Base-by-base conservation (phyloP, 2,113 vertebrate species). In the Condylura cristata region DNA sequence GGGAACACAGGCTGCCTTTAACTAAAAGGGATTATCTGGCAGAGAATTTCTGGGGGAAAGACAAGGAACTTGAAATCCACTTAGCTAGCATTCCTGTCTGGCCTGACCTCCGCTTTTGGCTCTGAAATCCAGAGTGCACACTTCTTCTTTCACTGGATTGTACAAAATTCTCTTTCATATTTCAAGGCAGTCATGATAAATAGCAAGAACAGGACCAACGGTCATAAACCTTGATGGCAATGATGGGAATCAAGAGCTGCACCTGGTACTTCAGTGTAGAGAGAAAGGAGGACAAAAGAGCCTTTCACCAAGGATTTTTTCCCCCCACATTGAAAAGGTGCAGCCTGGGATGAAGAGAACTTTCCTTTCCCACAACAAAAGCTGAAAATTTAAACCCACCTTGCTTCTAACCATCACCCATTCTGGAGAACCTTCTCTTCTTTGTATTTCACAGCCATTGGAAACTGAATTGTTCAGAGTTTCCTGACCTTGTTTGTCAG, bases 331-430 rank as follows among this genome's bases (percentile, higher is more conserved):
- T 89, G 75, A 91, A 96, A 95, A 91, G 94, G 68, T 34, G 41
- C 79, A 30, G 86, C 75, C 46, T 81, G 80, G 70, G 86, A 86
- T 56, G 34, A 61, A 32, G 71, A 37, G 86, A 68, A 72, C 83
- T 74, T 90, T 95, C 89, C 91, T 92, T 70, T 80, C 37, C 51
- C 83, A 91, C 34, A 89, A 94, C 85, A 97, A 97, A 96, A 93
- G 89, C 96, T 91, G 94, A 81, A 94, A 95, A 84, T 32, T 41
- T 87, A 93, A 95, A 96, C 91, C 95, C 34, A 96, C 86, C 91
- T 89, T 94, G 61, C 20, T n/a, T 30, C 71, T 91, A 75, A 66
- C 76, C 82, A 68, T 32, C 6, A n/a, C 32, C 48, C 37, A 90
- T 82, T 85, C 95, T 88, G 71, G 81, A 93, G 88, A 90, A 37